phyloP scores from a whole-genome alignment of 2,888 invertebrate species.

The Sinhomidia bicolor region DNA sequence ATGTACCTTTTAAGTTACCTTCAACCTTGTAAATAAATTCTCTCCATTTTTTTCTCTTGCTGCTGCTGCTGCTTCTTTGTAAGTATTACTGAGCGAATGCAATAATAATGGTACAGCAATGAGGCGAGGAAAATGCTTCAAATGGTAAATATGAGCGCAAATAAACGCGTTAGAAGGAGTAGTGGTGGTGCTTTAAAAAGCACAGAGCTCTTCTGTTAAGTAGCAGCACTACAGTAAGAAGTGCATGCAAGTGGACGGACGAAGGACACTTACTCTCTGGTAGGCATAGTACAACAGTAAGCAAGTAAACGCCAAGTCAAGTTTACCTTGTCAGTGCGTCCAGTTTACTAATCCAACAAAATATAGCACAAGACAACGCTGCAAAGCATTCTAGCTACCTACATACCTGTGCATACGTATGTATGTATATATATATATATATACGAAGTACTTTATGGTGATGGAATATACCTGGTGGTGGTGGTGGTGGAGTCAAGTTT shows the following conservation, averaged over 20 bases:
- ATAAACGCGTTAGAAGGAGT: no score
- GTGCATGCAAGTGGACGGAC: constrained; percentile 24
- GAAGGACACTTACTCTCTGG: constrained; percentile 4
- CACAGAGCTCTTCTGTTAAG: no score
- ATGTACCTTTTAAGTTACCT: constrained; percentile 1
- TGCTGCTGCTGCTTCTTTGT: neutral
- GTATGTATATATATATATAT: no score
- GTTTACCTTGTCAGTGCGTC: neutral
- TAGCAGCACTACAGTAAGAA: neutral
- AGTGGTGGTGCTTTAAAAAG: neutral
- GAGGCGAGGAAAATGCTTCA: constrained; percentile 20
- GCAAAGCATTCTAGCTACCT: neutral
- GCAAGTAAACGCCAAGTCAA: no score
- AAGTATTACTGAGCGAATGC: neutral
- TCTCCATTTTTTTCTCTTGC: constrained; percentile 11
- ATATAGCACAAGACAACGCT: neutral
- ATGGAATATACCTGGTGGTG: no score
- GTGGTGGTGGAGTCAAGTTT: no score
- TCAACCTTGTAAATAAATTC: constrained; percentile 10
- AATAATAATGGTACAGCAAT: no score
- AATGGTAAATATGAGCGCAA: neutral
- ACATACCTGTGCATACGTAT: neutral
- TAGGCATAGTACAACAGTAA: no score
- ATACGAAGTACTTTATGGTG: no score
- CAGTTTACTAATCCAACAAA: neutral